Conservation (phyloP, 1,140 invertebrate species). For the Drosophila suzukii region DNA sequence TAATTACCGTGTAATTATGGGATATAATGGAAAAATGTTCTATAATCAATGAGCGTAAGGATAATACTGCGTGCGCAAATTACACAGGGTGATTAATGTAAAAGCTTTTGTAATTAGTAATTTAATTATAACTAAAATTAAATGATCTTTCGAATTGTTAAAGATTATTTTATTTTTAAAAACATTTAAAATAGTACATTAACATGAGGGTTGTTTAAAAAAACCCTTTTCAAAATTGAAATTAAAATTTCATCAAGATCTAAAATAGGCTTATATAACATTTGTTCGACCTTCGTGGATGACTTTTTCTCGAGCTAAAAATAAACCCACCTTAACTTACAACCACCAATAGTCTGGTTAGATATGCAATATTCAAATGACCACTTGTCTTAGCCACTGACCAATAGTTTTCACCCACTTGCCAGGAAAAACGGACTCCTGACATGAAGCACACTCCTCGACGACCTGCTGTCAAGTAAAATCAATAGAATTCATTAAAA, state of each 20-base stretch:
- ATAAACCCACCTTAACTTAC: neutral
- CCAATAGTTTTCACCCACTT: slow-evolving; percentile 21
- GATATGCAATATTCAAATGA: slow-evolving; percentile 33
- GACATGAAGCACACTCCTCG: slow-evolving; percentile 3
- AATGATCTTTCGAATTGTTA: no score
- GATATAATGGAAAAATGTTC: no score
- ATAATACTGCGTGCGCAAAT: neutral
- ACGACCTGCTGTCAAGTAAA: slow-evolving; percentile 20
- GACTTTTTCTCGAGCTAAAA: neutral
- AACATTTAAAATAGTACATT: no score
- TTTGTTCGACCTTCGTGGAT: neutral
- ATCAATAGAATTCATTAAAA: slow-evolving; percentile 79
- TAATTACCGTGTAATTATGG: no score
- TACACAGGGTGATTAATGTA: no score
- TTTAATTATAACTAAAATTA: no score
- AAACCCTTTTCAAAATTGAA: neutral
- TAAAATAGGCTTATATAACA: neutral
- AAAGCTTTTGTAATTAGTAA: no score
- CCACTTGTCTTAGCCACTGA: slow-evolving; percentile 18
- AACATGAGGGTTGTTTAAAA: no score
- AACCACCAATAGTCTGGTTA: neutral
- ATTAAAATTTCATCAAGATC: neutral
- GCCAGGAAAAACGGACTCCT: neutral
- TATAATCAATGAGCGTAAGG: no score
- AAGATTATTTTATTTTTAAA: no score